Percentiles rank a stretch among this genome's conserved stretches.
phyloP scores from a whole-genome alignment of 2,888 invertebrate genomes.

The Leucania comma region DNA sequence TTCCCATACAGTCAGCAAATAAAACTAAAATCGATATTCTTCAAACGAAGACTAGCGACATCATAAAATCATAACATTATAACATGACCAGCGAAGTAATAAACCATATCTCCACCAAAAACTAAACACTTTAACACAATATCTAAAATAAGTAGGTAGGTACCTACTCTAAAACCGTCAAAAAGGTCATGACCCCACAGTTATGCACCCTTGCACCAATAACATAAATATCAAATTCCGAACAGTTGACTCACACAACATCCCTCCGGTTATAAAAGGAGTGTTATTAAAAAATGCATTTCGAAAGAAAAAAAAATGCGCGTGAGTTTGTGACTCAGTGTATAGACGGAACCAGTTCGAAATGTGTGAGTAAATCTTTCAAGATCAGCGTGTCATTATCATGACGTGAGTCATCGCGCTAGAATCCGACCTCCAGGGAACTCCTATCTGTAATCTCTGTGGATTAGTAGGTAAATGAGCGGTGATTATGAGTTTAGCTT shows the following conservation, averaged over 20 bases:
- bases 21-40: no score
- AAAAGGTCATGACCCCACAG: conserved; percentile 61
- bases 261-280: conserved; percentile 51
- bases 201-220: conserved; percentile 57
- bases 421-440: conserved; percentile 79
- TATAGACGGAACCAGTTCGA: conserved; percentile 71
- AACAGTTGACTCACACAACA: conserved; percentile 64
- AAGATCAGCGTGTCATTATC: conserved; percentile 73
- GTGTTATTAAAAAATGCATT: conserved; percentile 61
- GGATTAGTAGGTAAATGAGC: conserved; percentile 57
- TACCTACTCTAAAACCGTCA: conserved; percentile 26
- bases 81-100: background rate
- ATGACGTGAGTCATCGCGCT: conserved; percentile 75
- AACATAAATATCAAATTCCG: conserved; percentile 62
- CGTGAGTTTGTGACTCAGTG: conserved; percentile 74
- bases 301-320: conserved; percentile 67
- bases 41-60: background rate
- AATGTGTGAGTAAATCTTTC: conserved; percentile 70
- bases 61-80: no score
- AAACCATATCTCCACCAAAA: background rate
- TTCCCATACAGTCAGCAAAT: background rate
- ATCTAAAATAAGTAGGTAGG: background rate
- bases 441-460: conserved; percentile 69
- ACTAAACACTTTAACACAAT: background rate
- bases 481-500: conserved; percentile 29